These are phyloP conservation scores for Euglossa dilemma DNA, from an alignment of 1,140 invertebrate species.

Conservation along the genomic window DNA sequence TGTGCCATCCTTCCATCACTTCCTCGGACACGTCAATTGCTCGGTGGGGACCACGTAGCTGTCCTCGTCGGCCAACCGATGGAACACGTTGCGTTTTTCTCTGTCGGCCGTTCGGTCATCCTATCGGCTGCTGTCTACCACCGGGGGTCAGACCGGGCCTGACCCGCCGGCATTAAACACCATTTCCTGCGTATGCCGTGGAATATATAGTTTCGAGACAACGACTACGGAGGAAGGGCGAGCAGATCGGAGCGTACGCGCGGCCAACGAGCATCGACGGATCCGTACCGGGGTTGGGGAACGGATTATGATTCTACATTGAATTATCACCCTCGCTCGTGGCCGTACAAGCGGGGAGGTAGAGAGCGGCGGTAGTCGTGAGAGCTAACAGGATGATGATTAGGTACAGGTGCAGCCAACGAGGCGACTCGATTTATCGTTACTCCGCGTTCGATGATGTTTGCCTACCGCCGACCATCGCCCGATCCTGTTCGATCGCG, in stretches of 20 bases:
- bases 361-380: constrained; percentile 16
- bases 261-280: neutral
- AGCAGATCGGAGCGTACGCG: neutral
- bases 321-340: constrained; percentile 67
- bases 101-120: constrained; percentile 32
- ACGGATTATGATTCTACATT: constrained; percentile 64
- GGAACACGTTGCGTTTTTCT: constrained; percentile 43
- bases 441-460: neutral
- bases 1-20: constrained; percentile 76
- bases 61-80: constrained; percentile 42
- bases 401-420: constrained; percentile 54
- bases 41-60: constrained; percentile 62
- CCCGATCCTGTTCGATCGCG: neutral
- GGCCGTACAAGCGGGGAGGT: constrained; percentile 15
- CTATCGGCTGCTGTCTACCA: constrained; percentile 46
- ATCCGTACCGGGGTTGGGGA: constrained; percentile 40
- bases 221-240: constrained; percentile 28
- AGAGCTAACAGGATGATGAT: constrained; percentile 64
- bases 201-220: constrained; percentile 65
- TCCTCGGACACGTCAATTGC: constrained; percentile 76
- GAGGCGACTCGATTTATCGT: constrained; percentile 56
- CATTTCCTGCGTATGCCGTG: constrained; percentile 70
- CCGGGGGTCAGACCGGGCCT: constrained; percentile 51
- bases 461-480: neutral
- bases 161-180: constrained; percentile 68